Evolutionary conservation across 2,797 vertebrate species (phyloP).

Genomic region (Leucoraja ocellata): DNA sequence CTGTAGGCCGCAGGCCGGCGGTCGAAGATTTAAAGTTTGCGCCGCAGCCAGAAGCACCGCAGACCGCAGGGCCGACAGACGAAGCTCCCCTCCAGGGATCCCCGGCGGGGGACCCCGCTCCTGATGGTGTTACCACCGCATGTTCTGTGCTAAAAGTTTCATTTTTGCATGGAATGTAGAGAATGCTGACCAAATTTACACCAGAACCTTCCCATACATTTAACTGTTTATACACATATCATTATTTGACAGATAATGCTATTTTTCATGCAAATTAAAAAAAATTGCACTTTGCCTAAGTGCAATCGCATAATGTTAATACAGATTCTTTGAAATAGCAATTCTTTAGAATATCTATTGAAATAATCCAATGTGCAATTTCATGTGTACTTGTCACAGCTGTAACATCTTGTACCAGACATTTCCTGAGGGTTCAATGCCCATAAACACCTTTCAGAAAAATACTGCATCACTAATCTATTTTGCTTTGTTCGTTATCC

Average conservation of each 20-base stretch:
- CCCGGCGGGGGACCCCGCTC: too few species aligned
- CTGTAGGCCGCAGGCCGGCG: too few species aligned
- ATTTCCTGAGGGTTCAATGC: neutral
- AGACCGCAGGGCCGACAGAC: too few species aligned
- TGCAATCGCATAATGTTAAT: neutral
- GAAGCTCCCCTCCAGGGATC: too few species aligned
- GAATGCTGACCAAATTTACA: neutral
- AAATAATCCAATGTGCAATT: neutral
- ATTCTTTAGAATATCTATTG: neutral
- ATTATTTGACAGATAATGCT: neutral
- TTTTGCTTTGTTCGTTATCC: neutral
- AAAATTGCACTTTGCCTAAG: neutral
- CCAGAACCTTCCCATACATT: neutral
- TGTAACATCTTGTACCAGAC: neutral
- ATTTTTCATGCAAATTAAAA: neutral
- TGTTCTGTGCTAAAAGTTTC: too few species aligned
- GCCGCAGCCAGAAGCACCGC: too few species aligned
- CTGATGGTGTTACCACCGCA: too few species aligned
- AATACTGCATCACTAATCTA: neutral
- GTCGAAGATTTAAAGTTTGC: too few species aligned
- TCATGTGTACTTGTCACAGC: neutral
- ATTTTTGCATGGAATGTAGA: neutral
- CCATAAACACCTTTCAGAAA: neutral
- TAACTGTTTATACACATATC: neutral
- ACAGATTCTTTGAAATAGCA: neutral